Evolutionary conservation across 2,113 vertebrate species (phyloP).

Genomic region (Rhinolophus ferrumequinum): DNA sequence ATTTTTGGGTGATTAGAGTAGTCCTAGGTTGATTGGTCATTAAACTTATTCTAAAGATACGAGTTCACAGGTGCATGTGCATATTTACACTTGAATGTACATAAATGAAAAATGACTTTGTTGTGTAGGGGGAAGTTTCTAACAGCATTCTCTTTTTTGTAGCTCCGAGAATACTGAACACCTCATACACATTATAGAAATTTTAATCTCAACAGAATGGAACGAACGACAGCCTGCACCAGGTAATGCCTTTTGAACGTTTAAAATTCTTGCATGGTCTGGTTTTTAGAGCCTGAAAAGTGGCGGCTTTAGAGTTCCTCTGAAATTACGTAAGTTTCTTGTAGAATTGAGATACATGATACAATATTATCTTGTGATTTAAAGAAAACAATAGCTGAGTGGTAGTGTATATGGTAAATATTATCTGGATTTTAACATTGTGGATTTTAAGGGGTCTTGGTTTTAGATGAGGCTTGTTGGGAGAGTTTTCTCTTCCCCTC

Average conservation of each 20-base stretch:
- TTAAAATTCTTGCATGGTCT: neutral
- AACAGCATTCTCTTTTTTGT: neutral
- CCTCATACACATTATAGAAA: conserved; percentile 93
- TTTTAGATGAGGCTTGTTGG: neutral
- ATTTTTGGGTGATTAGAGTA: neutral
- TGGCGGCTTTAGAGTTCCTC: neutral
- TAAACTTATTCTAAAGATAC: neutral
- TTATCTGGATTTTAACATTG: neutral
- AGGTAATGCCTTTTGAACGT: conserved; percentile 87
- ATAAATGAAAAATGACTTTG: neutral
- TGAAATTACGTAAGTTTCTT: neutral
- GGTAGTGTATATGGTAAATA: neutral
- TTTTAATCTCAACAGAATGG: conserved; percentile 95
- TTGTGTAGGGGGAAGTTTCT: neutral
- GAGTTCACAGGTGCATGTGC: neutral
- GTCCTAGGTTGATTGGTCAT: neutral
- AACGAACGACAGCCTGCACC: conserved; percentile 93
- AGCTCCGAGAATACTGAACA: conserved; percentile 94
- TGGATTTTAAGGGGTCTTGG: neutral
- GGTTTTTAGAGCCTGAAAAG: neutral
- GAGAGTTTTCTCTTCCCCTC: neutral
- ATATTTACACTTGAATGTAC: neutral
- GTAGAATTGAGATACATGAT: neutral
- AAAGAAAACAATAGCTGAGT: neutral
- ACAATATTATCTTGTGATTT: neutral